These are phyloP conservation scores for Neopelma chrysocephalum DNA, from an alignment of 2,797 vertebrate genomes.

Conservation along the genomic window DNA sequence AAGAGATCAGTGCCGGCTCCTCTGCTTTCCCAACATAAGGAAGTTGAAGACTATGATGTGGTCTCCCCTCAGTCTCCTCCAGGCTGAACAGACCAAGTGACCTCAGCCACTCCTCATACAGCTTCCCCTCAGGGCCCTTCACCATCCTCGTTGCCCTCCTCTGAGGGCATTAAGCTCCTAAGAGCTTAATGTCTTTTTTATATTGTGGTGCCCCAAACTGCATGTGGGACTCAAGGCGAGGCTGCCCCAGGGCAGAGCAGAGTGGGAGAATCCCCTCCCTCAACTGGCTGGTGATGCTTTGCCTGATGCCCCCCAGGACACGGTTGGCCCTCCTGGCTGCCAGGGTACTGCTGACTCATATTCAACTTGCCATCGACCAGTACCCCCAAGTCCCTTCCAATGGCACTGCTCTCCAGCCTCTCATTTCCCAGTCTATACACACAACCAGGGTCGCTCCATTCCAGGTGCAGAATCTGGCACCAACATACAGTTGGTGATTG, in stretches of 20 bases:
- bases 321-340: neutral
- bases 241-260: accelerated
- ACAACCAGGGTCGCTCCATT: accelerated
- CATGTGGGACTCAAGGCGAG: accelerated
- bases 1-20: neutral
- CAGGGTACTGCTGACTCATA: neutral
- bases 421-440: too few relatives aligned
- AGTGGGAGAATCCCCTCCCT: neutral
- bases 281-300: accelerated
- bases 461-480: neutral
- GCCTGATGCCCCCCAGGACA: neutral
- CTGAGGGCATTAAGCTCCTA: too few relatives aligned
- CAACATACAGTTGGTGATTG: neutral
- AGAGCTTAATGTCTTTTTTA: neutral
- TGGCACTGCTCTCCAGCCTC: neutral
- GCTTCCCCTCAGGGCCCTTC: neutral
- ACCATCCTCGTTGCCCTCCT: accelerated
- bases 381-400: accelerated
- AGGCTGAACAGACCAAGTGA: neutral
- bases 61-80: neutral
- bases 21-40: accelerated
- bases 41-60: accelerated
- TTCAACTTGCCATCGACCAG: accelerated
- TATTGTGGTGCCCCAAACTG: neutral
- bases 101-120: accelerated